Conservation (phyloP, 2,888 invertebrate genomes). For the Melanargia galathea region DNA sequence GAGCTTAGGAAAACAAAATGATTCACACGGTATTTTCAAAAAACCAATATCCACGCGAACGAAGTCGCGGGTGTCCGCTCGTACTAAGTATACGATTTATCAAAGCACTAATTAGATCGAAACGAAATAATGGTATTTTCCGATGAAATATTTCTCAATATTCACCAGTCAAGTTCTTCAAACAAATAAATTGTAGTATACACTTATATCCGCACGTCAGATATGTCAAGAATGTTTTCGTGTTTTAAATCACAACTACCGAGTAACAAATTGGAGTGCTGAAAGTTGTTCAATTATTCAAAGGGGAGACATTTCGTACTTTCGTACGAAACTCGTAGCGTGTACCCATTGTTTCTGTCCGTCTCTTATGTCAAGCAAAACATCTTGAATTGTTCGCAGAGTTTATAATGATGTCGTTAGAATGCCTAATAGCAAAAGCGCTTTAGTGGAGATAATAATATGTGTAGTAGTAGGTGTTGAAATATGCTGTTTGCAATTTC, state of each 20-base stretch:
- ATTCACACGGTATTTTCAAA: too few relatives aligned
- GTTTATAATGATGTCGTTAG: conserved; percentile 5
- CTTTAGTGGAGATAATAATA: background rate
- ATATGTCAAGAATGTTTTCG: conserved; percentile 25
- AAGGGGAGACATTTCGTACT: conserved; percentile 42
- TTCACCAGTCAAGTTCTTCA: too few relatives aligned
- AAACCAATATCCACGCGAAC: too few relatives aligned
- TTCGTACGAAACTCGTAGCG: conserved; percentile 35
- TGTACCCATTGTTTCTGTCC: conserved; percentile 20
- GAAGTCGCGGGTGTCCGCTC: too few relatives aligned
- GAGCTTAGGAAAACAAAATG: too few relatives aligned
- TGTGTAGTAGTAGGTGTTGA: too few relatives aligned
- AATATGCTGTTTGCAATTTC: background rate
- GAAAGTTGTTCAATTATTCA: conserved; percentile 47
- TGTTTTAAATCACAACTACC: conserved; percentile 36
- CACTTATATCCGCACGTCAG: conserved; percentile 15
- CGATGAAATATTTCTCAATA: too few relatives aligned
- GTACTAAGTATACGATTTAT: too few relatives aligned
- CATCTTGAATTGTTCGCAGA: background rate
- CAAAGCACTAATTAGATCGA: too few relatives aligned
- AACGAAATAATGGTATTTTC: too few relatives aligned
- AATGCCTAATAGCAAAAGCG: background rate
- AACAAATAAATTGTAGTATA: too few relatives aligned
- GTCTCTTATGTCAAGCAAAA: conserved; percentile 1
- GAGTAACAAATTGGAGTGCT: conserved; percentile 37